Evolutionary conservation across 2,888 invertebrate species (phyloP), one percentile per base, ranked within the genome.

Genomic region (Eupithecia subfuscata): DNA sequence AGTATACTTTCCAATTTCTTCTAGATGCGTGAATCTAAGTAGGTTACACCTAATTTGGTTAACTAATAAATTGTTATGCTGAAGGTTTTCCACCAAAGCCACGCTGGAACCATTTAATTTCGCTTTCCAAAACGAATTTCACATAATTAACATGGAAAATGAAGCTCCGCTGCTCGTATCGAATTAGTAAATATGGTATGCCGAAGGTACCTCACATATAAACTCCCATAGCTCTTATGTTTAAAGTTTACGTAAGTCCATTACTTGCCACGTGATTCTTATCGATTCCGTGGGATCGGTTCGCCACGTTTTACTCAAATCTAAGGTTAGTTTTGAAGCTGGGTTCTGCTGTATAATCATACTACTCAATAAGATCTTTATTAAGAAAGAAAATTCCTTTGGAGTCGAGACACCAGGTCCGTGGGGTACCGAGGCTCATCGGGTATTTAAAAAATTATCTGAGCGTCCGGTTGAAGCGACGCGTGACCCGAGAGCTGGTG

Each of bases 251-350:
- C 85, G 82, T 84, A 85, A 86, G 25, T 68, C 82, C 77, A 82
- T 79, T 40, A 67, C 40, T 68, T 37, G 81, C 88, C 92, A 91
- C 91, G 91, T 92, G 92, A 82, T 63, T 71, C 84, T 92, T 92
- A 92, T 92, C 92, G 72, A 75, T 78, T 85, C 87, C 88, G 86
- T 88, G 86, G 86, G 90, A 91, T 89, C 88, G 90, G 82, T 92
- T 92, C 89, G 90, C 84, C 89, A 89, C 88, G 90, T 86, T 83
- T 86, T 30, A 69, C 68, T 71, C 43, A 64, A 71, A 56, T 64
- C 22, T 30, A 40, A 69, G 43, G 68, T 40, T 34, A 64, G 34
- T 60, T 60, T 67, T 52, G 43, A 16, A 30, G 60, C 22, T 16
- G 63, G 60, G 73, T 73, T 73, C 67, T 37, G 30, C 30, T 30